These are phyloP conservation scores for Tachina grossa DNA, from an alignment of 2,888 invertebrate species.

Conservation along the genomic window DNA sequence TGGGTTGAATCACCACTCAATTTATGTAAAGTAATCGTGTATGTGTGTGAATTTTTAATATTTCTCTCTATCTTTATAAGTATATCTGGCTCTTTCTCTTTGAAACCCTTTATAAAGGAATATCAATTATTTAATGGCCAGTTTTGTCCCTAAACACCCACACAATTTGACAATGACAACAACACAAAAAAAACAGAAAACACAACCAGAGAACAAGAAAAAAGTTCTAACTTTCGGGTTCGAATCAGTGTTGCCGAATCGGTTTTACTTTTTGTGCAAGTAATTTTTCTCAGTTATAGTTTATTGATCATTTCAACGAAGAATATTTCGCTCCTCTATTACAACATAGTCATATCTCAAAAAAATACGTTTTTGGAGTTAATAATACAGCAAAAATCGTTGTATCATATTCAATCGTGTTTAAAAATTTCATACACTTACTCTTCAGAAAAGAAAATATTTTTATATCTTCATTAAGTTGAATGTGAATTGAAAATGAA, in stretches of 20 bases:
- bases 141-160: slow-evolving; percentile 40
- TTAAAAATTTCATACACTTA: too few species aligned
- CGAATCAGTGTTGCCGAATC: not conserved
- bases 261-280: not conserved
- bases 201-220: not conserved
- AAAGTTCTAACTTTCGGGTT: not conserved
- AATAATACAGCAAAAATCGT: too few species aligned
- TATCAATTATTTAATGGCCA: slow-evolving; percentile 51
- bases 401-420: too few species aligned
- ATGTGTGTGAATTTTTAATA: not conserved
- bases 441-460: too few species aligned
- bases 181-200: not conserved
- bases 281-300: not conserved
- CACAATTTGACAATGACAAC: slow-evolving; percentile 33
- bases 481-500: too few species aligned
- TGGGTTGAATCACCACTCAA: not conserved
- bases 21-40: not conserved
- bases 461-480: too few species aligned
- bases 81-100: slow-evolving; percentile 3
- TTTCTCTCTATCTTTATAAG: slow-evolving; percentile 1
- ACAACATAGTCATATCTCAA: too few species aligned
- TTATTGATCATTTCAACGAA: not conserved
- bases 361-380: too few species aligned
- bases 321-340: too few species aligned
- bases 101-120: not conserved